Conservation (phyloP, 2,888 invertebrate species). For the Lamellibrachia columna region DNA sequence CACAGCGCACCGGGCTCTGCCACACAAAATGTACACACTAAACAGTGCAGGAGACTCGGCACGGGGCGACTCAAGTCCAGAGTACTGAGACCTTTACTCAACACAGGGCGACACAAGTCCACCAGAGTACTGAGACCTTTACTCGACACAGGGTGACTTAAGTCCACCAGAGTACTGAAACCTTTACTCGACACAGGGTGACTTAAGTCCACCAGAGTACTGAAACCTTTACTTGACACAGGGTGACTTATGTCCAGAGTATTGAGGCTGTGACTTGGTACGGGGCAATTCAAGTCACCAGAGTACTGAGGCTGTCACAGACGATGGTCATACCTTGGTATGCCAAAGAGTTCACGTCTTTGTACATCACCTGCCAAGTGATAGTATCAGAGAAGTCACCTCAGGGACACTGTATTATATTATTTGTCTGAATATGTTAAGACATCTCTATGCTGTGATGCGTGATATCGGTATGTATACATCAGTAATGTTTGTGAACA, state of each 20-base stretch:
- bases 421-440: conserved; percentile 5
- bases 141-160: too few species aligned
- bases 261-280: not conserved
- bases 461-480: not conserved
- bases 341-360: not conserved
- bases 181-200: too few species aligned
- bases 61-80: not conserved
- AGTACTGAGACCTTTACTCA: not conserved
- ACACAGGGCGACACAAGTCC: too few species aligned
- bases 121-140: too few species aligned
- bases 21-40: not conserved
- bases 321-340: not conserved
- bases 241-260: not conserved
- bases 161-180: too few species aligned
- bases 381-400: not conserved
- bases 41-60: not conserved
- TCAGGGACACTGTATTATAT: not conserved
- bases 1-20: not conserved
- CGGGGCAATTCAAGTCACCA: not conserved
- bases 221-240: too few species aligned
- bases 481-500: not conserved
- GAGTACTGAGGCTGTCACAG: not conserved
- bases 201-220: too few species aligned
- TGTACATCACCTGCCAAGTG: not conserved
- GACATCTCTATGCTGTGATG: conserved; percentile 9